Evolutionary conservation across 2,797 vertebrate genomes (phyloP), one percentile per base, ranked within the genome.

Genomic region (Eleutherodactylus coqui): DNA sequence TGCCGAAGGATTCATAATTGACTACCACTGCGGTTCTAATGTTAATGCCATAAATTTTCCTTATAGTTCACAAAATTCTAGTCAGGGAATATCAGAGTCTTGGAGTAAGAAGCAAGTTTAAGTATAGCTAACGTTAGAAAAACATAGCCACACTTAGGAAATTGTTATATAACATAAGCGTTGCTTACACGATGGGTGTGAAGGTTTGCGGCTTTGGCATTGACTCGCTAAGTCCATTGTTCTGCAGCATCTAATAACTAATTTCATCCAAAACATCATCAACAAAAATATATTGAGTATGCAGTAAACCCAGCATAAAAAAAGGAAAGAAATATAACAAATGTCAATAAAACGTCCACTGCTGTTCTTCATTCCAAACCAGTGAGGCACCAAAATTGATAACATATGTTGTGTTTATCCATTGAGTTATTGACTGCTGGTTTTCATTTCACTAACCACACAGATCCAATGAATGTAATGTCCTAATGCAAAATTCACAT

Each of bases 321-420:
- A 83, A 75, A 58, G 43, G 21, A 76, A 36, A 69, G 7, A 82
- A 73, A 75, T 73, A 73, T 53, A 73, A 83, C 14, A 32, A 70
- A 79, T 70, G 45, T 70, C 62, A 73, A 73, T 79, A 41, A 78
- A 79, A 67, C 83, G 70, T 77, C 45, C 75, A 69, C 10, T 78
- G 75, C 16, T 70, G 62, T 85, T 70, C 60, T 78, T 85, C 75
- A 85, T 85, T 85, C 83, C 83, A 85, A 79, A 51, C 58, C 49
- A 79, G 62, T 78, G 83, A 85, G 62, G 47, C 49, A 85, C 83
- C 75, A 43, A 69, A 85, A 85, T 79, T 78, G 75, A 85, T 70
- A 69, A 29, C 83, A 85, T 79, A 77, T 78, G 75, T 51, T 69
- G 47, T 55, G 19, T 79, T 70, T 78, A 85, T 85, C 75, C 75